Conservation (phyloP, 2,888 invertebrate genomes). For the Ferdinandea cuprea region DNA sequence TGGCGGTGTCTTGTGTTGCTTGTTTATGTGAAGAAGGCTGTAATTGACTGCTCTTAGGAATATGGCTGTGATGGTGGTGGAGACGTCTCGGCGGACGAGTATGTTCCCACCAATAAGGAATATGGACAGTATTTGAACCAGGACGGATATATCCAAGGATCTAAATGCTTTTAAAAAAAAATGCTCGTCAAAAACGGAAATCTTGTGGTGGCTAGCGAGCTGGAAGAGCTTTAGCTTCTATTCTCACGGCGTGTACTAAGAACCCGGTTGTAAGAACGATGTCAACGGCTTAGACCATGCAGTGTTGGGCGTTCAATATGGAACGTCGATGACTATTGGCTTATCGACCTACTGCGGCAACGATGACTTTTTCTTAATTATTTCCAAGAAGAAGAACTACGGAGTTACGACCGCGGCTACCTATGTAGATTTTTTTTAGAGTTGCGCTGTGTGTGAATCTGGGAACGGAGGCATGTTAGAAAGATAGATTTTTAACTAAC, state of each 20-base stretch:
- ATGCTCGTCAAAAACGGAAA: slow-evolving; percentile 95
- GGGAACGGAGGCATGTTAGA: not conserved
- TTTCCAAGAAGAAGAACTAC: slow-evolving; percentile 95
- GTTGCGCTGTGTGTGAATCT: slow-evolving; percentile 13
- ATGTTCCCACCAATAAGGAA: slow-evolving; percentile 94
- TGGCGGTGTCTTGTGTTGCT: slow-evolving; percentile 90
- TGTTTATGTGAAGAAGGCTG: slow-evolving; percentile 97
- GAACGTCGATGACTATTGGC: slow-evolving; percentile 94
- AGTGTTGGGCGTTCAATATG: slow-evolving; percentile 95
- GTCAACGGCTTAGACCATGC: slow-evolving; percentile 94
- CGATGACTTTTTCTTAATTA: slow-evolving; percentile 96
- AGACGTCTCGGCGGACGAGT: slow-evolving; percentile 95
- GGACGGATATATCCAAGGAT: slow-evolving; percentile 91
- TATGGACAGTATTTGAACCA: slow-evolving; percentile 96
- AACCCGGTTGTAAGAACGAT: slow-evolving; percentile 91
- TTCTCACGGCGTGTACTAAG: slow-evolving; percentile 96
- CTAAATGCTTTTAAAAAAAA: slow-evolving; percentile 84
- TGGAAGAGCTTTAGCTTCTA: slow-evolving; percentile 95
- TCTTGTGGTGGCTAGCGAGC: slow-evolving; percentile 95
- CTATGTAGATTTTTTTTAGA: slow-evolving; percentile 87
- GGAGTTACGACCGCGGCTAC: slow-evolving; percentile 95
- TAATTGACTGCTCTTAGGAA: slow-evolving; percentile 98
- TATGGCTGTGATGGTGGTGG: slow-evolving; percentile 99
- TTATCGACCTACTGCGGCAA: slow-evolving; percentile 99
- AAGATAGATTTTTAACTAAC: not conserved